A percentile compares a stretch with the other conserved stretches of the same genome.
These are phyloP conservation scores for Leptestheria dahalacensis DNA, from an alignment of 1,140 invertebrate genomes.

Conservation along the genomic window DNA sequence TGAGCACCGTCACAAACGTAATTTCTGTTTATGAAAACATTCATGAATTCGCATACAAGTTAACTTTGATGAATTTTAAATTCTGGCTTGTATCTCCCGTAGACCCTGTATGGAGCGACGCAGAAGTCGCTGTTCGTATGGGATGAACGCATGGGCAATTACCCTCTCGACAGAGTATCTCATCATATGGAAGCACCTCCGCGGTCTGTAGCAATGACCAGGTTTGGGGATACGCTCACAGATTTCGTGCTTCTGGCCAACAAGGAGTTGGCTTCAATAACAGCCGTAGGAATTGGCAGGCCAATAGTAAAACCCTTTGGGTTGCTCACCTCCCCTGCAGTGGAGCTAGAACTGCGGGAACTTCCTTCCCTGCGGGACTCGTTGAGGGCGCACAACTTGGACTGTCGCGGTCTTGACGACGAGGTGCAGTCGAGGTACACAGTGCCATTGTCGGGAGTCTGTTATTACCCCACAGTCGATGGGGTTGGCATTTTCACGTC, in stretches of 20 bases:
- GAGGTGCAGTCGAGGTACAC: neutral
- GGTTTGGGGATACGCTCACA: neutral
- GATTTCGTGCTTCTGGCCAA: neutral
- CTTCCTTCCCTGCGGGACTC: neutral
- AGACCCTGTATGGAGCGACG: neutral
- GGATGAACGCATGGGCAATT: neutral
- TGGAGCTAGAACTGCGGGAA: neutral
- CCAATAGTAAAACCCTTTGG: neutral
- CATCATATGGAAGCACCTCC: neutral
- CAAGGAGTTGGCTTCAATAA: neutral
- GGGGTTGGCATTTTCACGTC: neutral
- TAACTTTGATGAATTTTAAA: neutral
- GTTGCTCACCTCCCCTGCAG: neutral
- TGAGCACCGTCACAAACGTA: neutral
- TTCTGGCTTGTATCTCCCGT: neutral
- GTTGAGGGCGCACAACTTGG: neutral
- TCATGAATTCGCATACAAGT: neutral
- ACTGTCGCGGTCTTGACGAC: neutral
- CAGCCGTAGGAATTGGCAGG: neutral
- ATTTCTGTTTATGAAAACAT: neutral
- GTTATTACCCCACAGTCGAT: neutral
- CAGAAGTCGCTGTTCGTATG: neutral
- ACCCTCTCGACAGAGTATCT: neutral
- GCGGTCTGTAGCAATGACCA: neutral
- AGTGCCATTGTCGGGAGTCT: neutral